Base-by-base conservation (phyloP, 2,113 vertebrate genomes). In the Formicarius rufipectus region DNA sequence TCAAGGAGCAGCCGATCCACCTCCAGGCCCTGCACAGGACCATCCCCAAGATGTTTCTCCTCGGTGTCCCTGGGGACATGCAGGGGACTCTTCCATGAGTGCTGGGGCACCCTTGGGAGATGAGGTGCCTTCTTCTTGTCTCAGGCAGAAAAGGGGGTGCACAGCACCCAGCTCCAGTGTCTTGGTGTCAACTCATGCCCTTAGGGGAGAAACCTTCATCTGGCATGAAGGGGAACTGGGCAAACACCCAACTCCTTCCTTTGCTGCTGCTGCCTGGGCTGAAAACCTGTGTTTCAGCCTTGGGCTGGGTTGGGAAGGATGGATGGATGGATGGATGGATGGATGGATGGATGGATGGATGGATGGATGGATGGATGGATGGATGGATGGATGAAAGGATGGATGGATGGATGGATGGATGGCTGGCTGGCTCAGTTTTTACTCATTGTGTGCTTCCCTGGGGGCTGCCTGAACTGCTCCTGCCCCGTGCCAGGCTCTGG, bases 151-250 rank as follows among this genome's bases (percentile, higher is more conserved):
- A 63, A 40, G 4, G 7, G n/a, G 23, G 17, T 39, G 45, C 33
- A 27, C 39, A 31, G 24, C 77, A 60, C 62, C 45, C 53, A 39
- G 11, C 7, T 19, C 13, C 68, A 49, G 16, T 4, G 37, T n/a
- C 2, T 18, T 27, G 13, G 10, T 35, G 12, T 10, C 67, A 58
- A n/a, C 27, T 28, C 15, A 1, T 37, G 15, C 18, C 52, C 17
- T 40, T 21, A 15, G 39, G 27, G 25, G 3, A 75, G 17, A 66
- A 23, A 30, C 24, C 23, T 53, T 72, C 6, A 39, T 20, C 45
- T 45, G 11, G n/a, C 0, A 0, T 2, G 9, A 25, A 6, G 14
- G 52, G 63, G 7, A 50, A 30, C 5, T 3, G 27, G 53, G 35
- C 19, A 28, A 67, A 28, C 33, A 23, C 17, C 20, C 42, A 11